Evolutionary conservation across 2,888 invertebrate species (phyloP).

Genomic region (Sesia bembeciformis): DNA sequence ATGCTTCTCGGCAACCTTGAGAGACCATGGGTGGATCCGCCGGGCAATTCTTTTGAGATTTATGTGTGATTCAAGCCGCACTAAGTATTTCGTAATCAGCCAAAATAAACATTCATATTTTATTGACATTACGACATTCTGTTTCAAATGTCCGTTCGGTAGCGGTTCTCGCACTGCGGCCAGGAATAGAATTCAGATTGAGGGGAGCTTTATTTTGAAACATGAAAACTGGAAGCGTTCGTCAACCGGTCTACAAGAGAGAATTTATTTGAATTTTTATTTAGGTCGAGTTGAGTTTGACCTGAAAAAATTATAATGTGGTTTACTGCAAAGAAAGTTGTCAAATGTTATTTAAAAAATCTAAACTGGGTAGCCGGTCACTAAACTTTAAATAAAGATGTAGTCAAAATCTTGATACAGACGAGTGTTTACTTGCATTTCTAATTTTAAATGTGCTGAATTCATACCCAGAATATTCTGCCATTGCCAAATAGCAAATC

Average conservation of each 20-base stretch:
- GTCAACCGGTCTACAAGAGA: constrained; percentile 1
- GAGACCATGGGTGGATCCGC: constrained; percentile 36
- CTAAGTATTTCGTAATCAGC: constrained; percentile 63
- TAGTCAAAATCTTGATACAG: constrained; percentile 10
- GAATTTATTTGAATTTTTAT: constrained; percentile 23
- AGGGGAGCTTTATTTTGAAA: constrained; percentile 60
- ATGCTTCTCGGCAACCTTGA: constrained; percentile 56
- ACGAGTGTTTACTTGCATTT: constrained; percentile 29
- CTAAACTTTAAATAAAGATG: constrained; percentile 24
- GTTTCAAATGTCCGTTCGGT: constrained; percentile 40
- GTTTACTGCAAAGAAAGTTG: background rate
- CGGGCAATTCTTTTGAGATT: constrained; percentile 55
- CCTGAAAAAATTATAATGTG: constrained; percentile 3
- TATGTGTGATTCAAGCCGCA: constrained; percentile 40
- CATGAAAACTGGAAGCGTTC: constrained; percentile 17
- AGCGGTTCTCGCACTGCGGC: constrained; percentile 26
- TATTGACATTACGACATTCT: constrained; percentile 68
- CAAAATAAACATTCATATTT: constrained; percentile 69
- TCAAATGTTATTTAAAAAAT: background rate
- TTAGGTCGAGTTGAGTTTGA: constrained; percentile 8
- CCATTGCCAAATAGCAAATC: too few relatives aligned
- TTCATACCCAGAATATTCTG: too few relatives aligned
- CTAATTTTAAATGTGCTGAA: constrained; percentile 5
- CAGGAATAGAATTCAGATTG: constrained; percentile 54
- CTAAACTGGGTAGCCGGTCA: constrained; percentile 29